A percentile compares a stretch with the other conserved stretches of the same genome.
Conservation (phyloP, 2,113 vertebrate species). For the Ahaetulla prasina region DNA sequence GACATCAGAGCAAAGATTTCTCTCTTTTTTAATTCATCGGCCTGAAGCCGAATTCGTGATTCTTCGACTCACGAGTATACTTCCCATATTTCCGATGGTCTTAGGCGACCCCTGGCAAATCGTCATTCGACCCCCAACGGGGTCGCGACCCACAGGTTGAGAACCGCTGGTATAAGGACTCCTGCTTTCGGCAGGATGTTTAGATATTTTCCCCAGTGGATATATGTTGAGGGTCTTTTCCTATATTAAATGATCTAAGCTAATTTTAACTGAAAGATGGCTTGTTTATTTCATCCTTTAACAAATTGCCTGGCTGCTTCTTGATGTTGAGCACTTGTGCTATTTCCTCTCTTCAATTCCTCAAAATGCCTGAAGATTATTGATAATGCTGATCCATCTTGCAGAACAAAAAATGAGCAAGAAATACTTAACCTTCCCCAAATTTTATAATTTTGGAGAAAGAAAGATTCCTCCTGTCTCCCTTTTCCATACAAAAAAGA, state of each 20-base stretch:
- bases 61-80: too few relatives aligned
- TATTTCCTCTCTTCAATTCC: neutral
- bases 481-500: neutral
- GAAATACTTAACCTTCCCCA: neutral
- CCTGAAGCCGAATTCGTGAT: too few relatives aligned
- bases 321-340: neutral
- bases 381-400: neutral
- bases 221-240: neutral
- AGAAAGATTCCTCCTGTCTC: neutral
- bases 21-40: too few relatives aligned
- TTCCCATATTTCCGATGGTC: too few relatives aligned
- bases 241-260: neutral
- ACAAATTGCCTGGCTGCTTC: neutral
- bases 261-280: neutral
- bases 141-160: too few relatives aligned
- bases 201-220: neutral
- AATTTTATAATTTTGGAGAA: neutral
- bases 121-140: too few relatives aligned
- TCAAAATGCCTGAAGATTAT: neutral
- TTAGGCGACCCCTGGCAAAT: too few relatives aligned
- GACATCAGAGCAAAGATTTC: too few relatives aligned
- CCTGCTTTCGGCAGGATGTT: neutral
- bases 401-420: neutral
- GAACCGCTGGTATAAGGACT: too few relatives aligned
- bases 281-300: neutral